Evolutionary conservation across 2,888 invertebrate genomes (phyloP).

Genomic region (Erpobdella octoculata): DNA sequence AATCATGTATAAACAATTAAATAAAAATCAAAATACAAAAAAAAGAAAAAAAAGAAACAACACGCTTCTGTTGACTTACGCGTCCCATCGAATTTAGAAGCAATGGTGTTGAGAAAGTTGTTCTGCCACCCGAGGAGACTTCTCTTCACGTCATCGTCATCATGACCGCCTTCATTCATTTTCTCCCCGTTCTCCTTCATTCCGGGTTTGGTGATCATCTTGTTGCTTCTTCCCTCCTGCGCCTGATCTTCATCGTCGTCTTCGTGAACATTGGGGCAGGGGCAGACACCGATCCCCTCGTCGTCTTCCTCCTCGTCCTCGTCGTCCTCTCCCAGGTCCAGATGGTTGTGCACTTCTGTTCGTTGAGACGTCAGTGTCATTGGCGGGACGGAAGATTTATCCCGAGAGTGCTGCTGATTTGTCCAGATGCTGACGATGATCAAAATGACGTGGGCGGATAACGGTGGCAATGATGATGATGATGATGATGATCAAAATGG

Average conservation of each 20-base stretch:
- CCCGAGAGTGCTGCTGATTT: not conserved
- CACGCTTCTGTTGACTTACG: conserved; percentile 78
- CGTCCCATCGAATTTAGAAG: conserved; percentile 94
- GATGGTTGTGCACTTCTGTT: not conserved
- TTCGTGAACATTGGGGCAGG: not conserved
- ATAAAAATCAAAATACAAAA: too few species aligned
- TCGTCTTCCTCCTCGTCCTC: conserved; percentile 10
- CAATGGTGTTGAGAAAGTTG: conserved; percentile 93
- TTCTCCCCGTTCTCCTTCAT: not conserved
- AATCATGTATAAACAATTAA: too few species aligned
- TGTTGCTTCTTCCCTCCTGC: not conserved
- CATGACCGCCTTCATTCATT: not conserved
- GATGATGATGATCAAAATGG: not conserved
- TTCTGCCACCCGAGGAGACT: conserved; percentile 94
- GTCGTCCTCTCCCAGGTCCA: not conserved
- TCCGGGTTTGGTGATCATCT: not conserved
- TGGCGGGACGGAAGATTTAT: not conserved
- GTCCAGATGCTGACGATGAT: not conserved
- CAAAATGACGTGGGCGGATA: not conserved
- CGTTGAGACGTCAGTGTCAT: not conserved
- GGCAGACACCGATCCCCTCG: not conserved
- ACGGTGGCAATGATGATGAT: not conserved
- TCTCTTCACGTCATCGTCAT: conserved; percentile 54
- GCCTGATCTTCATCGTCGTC: not conserved
- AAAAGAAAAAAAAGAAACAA: too few species aligned